A percentile compares a stretch with the other conserved stretches of the same genome.
phyloP scores from a whole-genome alignment of 1,140 invertebrate genomes.

The Parapsyche elsis region DNA sequence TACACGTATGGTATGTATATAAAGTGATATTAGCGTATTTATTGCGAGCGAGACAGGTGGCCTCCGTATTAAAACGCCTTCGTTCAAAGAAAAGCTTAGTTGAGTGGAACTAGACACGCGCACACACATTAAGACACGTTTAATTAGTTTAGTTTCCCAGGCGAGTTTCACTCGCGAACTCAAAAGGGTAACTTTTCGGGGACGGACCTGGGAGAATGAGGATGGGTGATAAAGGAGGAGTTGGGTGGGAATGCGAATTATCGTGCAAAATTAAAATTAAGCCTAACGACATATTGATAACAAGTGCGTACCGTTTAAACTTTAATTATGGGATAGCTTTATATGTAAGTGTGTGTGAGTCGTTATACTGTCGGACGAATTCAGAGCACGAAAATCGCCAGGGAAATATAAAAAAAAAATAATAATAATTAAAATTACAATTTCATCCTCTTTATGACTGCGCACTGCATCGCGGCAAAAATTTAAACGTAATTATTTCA shows the following conservation, averaged over 20 bases:
- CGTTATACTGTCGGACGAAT: too few relatives aligned
- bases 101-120: constrained; percentile 39
- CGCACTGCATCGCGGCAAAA: too few relatives aligned
- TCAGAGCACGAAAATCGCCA: too few relatives aligned
- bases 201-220: neutral
- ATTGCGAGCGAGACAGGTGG: constrained; percentile 15
- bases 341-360: neutral
- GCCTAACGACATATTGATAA: constrained; percentile 41
- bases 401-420: too few relatives aligned
- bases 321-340: constrained; percentile 26
- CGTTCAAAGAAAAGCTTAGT: constrained; percentile 43
- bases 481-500: too few relatives aligned
- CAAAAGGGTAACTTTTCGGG: constrained; percentile 32
- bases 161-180: constrained; percentile 22
- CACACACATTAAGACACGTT: constrained; percentile 40
- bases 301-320: constrained; percentile 34
- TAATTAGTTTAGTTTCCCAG: constrained; percentile 40
- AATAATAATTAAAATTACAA: too few relatives aligned
- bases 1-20: neutral
- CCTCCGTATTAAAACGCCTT: constrained; percentile 27
- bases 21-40: constrained; percentile 19
- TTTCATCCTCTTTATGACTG: too few relatives aligned
- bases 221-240: neutral
- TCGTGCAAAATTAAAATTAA: constrained; percentile 35
- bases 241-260: constrained; percentile 12